A percentile compares a stretch with the other conserved stretches of the same genome.
These are phyloP conservation scores for Cydia fagiglandana DNA, from an alignment of 1,140 invertebrate genomes.

Conservation along the genomic window DNA sequence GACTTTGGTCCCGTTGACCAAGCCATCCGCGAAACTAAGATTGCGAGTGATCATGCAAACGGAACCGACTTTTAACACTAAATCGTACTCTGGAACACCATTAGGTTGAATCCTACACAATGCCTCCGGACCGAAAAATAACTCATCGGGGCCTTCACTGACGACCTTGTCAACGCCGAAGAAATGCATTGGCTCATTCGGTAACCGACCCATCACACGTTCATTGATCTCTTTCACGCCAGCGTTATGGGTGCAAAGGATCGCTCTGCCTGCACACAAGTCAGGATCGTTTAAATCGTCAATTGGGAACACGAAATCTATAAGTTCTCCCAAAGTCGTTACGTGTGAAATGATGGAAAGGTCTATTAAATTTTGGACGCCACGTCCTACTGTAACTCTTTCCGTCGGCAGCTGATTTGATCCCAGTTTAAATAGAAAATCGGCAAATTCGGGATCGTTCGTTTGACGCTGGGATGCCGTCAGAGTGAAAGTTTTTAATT, in stretches of 20 bases:
- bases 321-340: neutral
- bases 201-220: slow-evolving; percentile 2
- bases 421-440: neutral
- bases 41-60: slow-evolving; percentile 1
- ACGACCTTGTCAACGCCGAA: neutral
- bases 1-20: slow-evolving; percentile 30
- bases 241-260: slow-evolving; percentile 11
- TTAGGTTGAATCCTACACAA: neutral
- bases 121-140: slow-evolving; percentile 1
- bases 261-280: slow-evolving; percentile 9
- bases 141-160: neutral
- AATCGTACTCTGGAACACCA: slow-evolving; percentile 17
- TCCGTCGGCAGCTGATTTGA: neutral
- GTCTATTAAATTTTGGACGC: slow-evolving; percentile 7
- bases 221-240: slow-evolving; percentile 19
- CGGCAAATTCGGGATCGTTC: neutral
- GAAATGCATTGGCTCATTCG: slow-evolving; percentile 6
- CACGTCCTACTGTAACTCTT: neutral
- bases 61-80: neutral
- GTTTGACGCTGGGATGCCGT: neutral
- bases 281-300: neutral
- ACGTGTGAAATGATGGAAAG: neutral
- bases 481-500: neutral
- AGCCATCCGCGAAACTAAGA: neutral
- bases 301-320: slow-evolving; percentile 13